Base-by-base conservation (phyloP, 1,140 invertebrate species). In the Lanistes nyassanus region DNA sequence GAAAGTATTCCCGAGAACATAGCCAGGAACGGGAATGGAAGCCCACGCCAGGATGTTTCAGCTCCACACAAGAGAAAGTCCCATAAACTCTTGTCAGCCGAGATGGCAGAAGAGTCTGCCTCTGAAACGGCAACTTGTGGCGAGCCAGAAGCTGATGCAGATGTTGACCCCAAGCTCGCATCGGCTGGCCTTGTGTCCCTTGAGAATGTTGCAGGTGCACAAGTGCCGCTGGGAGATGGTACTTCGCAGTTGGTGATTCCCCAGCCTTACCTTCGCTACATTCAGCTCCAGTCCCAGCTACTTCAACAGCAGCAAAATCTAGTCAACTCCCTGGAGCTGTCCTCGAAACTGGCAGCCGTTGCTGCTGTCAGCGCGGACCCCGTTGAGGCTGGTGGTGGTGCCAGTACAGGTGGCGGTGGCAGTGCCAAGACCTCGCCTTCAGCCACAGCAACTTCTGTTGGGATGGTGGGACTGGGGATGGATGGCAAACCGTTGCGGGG, bases 241-340 rank as follows among this genome's bases (percentile, higher is more conserved):
- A 65, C 55, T n/a, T 58, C 78, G 37, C 75, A 65, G 37, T 47
- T 81, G 64, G 80, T 81, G 26, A 79, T 81, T 5, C 80, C 80
- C 1, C 80, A 81, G 55, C 80, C 80, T n/a, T 81, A 79, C 68
- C 77, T 81, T 1, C 80, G 79, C 62, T 81, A 79, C 42, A 73
- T 81, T 5, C 80, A 81, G 73, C 67, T 76, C 26, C 77, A 79
- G 67, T 72, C 76, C 2, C 79, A 80, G 73, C 47, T 77, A 9
- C 66, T 77, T 26, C 76, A 75, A 39, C 75, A 77, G 51, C 78
- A 81, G 51, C 77, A 79, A 37, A 56, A 68, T 39, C 69, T 77
- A 56, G 51, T 77, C 39, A 74, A 42, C 21, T 56, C 76, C 29
- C 23, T 77, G n/a, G 76, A 77, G 23, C 39, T 77, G 21, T 68